Evolutionary conservation across 2,888 invertebrate genomes (phyloP).

Genomic region (Cacoxenus indagator): DNA sequence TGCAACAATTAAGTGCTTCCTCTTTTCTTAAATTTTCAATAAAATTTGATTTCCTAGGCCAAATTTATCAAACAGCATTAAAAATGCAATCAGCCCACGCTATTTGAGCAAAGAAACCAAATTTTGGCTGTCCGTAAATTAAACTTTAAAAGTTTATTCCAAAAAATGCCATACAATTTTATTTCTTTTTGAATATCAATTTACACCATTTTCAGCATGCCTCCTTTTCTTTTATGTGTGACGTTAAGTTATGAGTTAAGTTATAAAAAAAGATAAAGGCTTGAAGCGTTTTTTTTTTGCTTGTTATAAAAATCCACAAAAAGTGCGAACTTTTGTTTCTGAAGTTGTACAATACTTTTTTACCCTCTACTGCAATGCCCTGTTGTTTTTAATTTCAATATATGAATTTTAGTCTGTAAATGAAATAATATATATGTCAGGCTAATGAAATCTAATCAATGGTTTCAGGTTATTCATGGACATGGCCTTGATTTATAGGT

Average conservation of each 20-base stretch:
- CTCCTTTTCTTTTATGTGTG: not conserved
- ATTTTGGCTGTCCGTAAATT: not conserved
- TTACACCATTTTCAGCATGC: not conserved
- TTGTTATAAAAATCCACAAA: not conserved
- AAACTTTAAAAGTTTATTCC: not conserved
- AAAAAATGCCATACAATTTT: not conserved
- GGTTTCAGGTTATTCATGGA: not conserved
- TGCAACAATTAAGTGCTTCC: no score
- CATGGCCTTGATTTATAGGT: conserved; percentile 8
- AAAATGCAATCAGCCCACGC: not conserved
- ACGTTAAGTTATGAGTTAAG: not conserved
- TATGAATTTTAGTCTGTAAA: conserved; percentile 28
- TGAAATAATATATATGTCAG: not conserved
- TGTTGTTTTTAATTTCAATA: conserved; percentile 44
- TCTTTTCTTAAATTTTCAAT: no score
- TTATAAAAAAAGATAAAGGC: not conserved
- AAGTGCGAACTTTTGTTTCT: not conserved
- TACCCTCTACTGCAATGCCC: no score
- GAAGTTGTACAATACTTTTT: no score
- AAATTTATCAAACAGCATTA: not conserved
- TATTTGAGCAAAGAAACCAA: not conserved
- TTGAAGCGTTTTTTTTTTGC: not conserved
- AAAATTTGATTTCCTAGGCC: no score
- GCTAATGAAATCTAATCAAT: conserved; percentile 6
- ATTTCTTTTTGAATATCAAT: not conserved